Evolutionary conservation across 2,888 invertebrate species (phyloP).

Genomic region (Tubulanus polymorphus): DNA sequence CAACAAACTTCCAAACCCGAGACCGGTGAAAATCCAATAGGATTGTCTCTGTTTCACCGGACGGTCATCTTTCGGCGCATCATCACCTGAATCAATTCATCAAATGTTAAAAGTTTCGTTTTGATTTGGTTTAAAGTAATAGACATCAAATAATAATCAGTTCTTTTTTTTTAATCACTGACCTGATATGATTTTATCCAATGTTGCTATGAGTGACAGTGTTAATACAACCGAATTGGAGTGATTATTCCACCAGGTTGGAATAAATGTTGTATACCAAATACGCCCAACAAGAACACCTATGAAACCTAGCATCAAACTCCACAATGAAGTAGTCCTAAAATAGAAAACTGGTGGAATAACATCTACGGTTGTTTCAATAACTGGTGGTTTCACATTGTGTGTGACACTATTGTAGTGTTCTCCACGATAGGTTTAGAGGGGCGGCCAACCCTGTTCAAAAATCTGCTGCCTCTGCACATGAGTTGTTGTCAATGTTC

Average conservation of each 20-base stretch:
- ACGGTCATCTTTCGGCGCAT: background rate
- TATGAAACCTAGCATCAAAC: slow-evolving; percentile 43
- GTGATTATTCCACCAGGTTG: slow-evolving; percentile 47
- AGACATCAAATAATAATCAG: background rate
- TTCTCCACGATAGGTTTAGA: too few relatives aligned
- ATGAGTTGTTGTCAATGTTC: too few relatives aligned
- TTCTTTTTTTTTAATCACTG: background rate
- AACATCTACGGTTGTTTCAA: too few relatives aligned
- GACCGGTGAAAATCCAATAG: slow-evolving; percentile 33
- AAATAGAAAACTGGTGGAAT: slow-evolving; percentile 1
- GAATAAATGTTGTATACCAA: slow-evolving; percentile 48
- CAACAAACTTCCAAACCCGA: slow-evolving; percentile 49
- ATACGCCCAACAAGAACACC: slow-evolving; percentile 41
- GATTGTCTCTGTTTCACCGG: slow-evolving; percentile 11
- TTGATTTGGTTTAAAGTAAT: background rate
- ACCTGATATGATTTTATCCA: slow-evolving; percentile 44
- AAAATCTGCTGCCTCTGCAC: too few relatives aligned
- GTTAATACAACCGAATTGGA: slow-evolving; percentile 45
- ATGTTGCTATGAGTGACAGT: slow-evolving; percentile 34
- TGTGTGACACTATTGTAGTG: too few relatives aligned
- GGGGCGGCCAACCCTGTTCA: too few relatives aligned
- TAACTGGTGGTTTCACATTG: too few relatives aligned
- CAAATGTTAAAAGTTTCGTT: background rate
- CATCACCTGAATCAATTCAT: background rate
- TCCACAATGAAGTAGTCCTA: slow-evolving; percentile 42